Conservation (phyloP, 37 sponge, comb jelly and placozoan genomes). For the Diacarnus erythraeanus region DNA sequence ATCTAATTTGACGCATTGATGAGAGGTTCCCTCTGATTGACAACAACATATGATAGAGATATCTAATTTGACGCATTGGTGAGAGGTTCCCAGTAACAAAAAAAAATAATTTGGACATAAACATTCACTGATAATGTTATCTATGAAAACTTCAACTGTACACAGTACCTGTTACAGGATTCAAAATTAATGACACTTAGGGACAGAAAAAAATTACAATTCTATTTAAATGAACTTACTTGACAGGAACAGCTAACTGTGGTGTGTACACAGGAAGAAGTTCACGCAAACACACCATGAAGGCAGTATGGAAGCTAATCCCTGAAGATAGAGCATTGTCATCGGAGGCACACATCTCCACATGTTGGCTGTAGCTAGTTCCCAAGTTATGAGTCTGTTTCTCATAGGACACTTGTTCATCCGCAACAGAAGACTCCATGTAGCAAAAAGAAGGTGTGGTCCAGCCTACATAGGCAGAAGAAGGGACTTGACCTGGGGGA, state of each 20-base stretch:
- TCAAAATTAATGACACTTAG: too few species aligned
- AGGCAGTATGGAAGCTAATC: conserved; percentile 23
- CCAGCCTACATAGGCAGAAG: conserved; percentile 64
- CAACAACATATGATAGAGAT: too few species aligned
- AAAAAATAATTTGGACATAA: too few species aligned
- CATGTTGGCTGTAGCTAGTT: conserved; percentile 7
- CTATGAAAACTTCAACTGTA: too few species aligned
- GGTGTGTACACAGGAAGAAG: not conserved
- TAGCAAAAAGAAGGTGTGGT: conserved; percentile 56
- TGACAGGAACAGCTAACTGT: conserved; percentile 8
- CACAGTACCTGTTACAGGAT: too few species aligned
- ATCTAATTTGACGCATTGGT: too few species aligned
- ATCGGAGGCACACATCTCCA: not conserved
- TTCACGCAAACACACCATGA: conserved; percentile 42
- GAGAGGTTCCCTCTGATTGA: too few species aligned
- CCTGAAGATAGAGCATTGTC: not conserved
- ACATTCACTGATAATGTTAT: too few species aligned
- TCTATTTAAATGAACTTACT: too few species aligned
- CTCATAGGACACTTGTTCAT: not conserved
- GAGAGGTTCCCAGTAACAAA: too few species aligned
- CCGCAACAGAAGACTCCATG: conserved; percentile 13
- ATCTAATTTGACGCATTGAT: too few species aligned
- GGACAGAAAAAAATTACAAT: too few species aligned
- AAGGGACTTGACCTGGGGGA: conserved; percentile 54
- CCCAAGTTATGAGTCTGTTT: not conserved